Evolutionary conservation across 2,113 vertebrate species (phyloP), one percentile per base, ranked within the genome.

Genomic region (Paracanthobrama guichenoti): DNA sequence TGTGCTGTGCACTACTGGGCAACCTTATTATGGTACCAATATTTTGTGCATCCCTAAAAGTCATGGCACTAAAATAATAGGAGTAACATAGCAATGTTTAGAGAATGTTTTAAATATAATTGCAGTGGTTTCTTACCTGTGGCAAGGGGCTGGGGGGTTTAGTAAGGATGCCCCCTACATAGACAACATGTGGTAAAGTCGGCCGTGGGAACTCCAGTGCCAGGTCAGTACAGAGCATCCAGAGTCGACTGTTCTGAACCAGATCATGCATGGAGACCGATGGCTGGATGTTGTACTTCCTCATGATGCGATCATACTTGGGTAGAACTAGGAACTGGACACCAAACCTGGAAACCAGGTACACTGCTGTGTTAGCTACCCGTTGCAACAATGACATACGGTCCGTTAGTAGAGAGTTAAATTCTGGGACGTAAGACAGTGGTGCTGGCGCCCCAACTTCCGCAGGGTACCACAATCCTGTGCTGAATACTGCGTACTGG

Each of bases 161-260:
- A 76, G 98, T 99, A 2, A 99, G 95, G 92, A 99, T 98, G 88
- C 98, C 98, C 88, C 98, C 98, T 44, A 99, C 97, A 71, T 99
- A 99, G 12, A 99, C 98, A 72, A 99, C 98, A 2, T 99, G 97
- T 60, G 98, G 98, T 83, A 99, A 92, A 0, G 98, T 99, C 24
- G 98, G 98, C 85, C 98, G 94, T 0, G 98, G 98, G 85, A 99
- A 99, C 91, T 99, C 98, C 89, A 99, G 93, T 0, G 98, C 98
- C 91, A 98, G 84, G 77, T 99, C 98, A 1, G 98, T 99, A 87
- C 97, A 99, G 18, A 99, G 95, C 98, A 99, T 98, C 98, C 98
- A 99, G 59, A 99, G 93, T 79, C 95, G 96, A 90, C 97, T 96
- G 78, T 96, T 96, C 46, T 98, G 97, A 57, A 99, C 96, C 91